phyloP scores from a whole-genome alignment of 1,140 invertebrate genomes.

The Pristionchus pacificus region DNA sequence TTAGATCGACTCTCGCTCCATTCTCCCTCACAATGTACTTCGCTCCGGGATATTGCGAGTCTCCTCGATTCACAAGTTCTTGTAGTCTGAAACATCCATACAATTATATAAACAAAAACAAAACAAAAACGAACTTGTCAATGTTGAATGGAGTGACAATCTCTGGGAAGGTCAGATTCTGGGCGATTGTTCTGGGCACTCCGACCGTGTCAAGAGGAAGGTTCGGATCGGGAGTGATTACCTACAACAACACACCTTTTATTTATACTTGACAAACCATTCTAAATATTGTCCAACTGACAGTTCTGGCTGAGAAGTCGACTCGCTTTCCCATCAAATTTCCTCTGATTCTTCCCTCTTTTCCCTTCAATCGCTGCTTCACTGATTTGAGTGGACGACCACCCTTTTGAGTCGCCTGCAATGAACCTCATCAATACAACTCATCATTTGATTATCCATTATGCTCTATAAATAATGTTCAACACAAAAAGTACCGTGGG shows the following conservation, averaged over 20 bases:
- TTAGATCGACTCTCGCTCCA: constrained; percentile 92
- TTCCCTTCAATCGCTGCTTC: constrained; percentile 74
- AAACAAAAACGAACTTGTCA: constrained; percentile 67
- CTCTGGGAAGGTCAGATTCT: constrained; percentile 98
- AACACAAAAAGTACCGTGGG: constrained; percentile 66
- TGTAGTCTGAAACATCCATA: constrained; percentile 72
- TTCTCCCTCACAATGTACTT: constrained; percentile 99
- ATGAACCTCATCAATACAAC: background rate
- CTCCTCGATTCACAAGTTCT: constrained; percentile 87
- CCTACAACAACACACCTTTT: background rate
- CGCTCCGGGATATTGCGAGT: constrained; percentile 96
- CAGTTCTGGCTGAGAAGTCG: constrained; percentile 96
- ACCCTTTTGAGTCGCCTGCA: constrained; percentile 89
- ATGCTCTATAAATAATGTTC: background rate
- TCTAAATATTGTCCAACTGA: constrained; percentile 59
- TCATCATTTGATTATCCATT: too few species aligned
- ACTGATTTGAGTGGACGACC: constrained; percentile 96
- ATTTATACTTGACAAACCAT: too few species aligned
- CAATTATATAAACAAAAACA: constrained; percentile 5
- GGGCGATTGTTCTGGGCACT: constrained; percentile 93
- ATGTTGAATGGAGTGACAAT: constrained; percentile 99
- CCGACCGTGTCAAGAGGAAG: constrained; percentile 96
- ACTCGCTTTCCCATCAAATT: constrained; percentile 99
- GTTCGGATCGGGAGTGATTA: constrained; percentile 97
- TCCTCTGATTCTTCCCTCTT: constrained; percentile 95